Base-by-base conservation (phyloP, 2,797 vertebrate genomes). In the Atherinosoma microstoma region DNA sequence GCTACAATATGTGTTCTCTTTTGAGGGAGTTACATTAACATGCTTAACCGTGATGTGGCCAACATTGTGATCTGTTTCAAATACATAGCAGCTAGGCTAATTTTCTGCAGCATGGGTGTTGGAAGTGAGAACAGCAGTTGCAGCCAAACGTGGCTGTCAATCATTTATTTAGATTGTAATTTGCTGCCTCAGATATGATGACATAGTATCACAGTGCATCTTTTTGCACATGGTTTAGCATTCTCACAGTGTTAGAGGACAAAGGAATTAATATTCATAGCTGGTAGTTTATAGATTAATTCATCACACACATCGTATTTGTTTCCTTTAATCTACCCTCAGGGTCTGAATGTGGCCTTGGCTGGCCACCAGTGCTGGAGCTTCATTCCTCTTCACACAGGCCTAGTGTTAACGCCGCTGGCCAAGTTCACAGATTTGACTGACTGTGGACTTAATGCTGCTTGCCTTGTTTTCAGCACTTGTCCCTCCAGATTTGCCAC, bases 401-500 rank as follows among this genome's bases (percentile, higher is more conserved):
- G 90, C 94, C 94, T 92, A 91, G 95, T 94, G 95, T 96, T 94
- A 94, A 86, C 86, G 94, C 96, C 94, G 75, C 92, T 84, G 95
- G 97, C 94, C 92, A 90, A 91, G 74, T 93, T 94, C 91, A 93
- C 94, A 94, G 94, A 62, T 95, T 95, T 97, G 97, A 98, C 95
- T 96, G 96, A 97, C 96, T 97, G 93, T 90, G 82, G 95, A 94
- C 95, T 95, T 97, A 97, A 97, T 97, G 94, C 93, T 94, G 92
- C 94, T 92, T 96, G 96, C 96, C 96, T 97, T 91, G 93, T 96
- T 97, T 96, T 95, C 96, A 96, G 96, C 95, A 95, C 96, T 97
- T 97, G 96, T 97, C 96, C 96, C 92, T 96, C 95, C 95, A 96
- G 93, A 97, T 97, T 97, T 97, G 96, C 95, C 94, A 92, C 95